Conservation (phyloP, 2,113 vertebrate species). For the Chaetodon auriga region DNA sequence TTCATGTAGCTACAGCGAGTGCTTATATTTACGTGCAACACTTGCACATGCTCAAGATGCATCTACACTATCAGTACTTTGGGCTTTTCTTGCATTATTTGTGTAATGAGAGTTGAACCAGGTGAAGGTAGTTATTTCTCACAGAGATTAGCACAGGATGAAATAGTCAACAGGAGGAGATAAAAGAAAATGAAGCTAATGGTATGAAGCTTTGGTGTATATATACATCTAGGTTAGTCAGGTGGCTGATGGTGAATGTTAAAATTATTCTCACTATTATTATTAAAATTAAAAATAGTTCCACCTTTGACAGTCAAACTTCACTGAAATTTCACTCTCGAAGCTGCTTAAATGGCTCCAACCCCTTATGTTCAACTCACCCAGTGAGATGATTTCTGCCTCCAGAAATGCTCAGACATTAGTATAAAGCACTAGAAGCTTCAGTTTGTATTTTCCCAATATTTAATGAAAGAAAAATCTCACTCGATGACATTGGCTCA, state of each 20-base stretch:
- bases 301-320: not conserved
- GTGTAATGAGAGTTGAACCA: not conserved
- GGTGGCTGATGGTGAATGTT: not conserved
- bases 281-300: not conserved
- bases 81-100: not conserved
- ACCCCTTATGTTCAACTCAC: not conserved
- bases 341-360: not conserved
- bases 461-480: slow-evolving; percentile 6
- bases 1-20: not conserved
- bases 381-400: not conserved
- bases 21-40: not conserved
- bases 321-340: not conserved
- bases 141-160: not conserved
- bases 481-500: not conserved
- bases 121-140: not conserved
- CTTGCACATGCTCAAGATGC: not conserved
- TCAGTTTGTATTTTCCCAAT: not conserved
- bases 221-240: not conserved
- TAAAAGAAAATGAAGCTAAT: not conserved
- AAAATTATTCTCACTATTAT: not conserved
- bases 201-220: not conserved
- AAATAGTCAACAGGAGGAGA: not conserved
- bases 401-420: not conserved
- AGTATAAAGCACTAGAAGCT: not conserved
- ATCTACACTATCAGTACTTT: not conserved